Evolutionary conservation across 2,113 vertebrate species (phyloP).

Genomic region (Mustelus asterias): DNA sequence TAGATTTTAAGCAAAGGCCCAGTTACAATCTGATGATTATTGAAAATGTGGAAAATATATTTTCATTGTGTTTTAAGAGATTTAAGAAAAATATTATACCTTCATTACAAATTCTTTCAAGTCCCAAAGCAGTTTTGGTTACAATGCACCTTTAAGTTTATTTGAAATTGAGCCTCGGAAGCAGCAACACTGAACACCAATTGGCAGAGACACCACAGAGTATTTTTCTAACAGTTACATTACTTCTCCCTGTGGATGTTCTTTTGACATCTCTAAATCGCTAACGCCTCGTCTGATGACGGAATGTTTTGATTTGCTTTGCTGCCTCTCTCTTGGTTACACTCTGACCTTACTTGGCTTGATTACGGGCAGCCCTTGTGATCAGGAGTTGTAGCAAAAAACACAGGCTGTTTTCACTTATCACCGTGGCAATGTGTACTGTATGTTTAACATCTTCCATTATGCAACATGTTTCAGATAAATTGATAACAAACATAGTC

Average conservation of each 20-base stretch:
- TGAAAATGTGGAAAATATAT: neutral
- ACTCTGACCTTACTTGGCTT: neutral
- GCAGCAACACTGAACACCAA: neutral
- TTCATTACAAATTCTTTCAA: neutral
- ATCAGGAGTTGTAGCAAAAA: neutral
- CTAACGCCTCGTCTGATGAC: neutral
- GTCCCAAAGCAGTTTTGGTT: neutral
- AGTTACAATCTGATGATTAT: neutral
- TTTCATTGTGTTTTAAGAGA: neutral
- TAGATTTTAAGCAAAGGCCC: neutral
- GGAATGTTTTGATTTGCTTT: slow-evolving; percentile 20
- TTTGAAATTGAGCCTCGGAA: neutral
- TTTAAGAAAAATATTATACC: neutral
- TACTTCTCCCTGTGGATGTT: neutral
- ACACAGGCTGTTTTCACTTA: neutral
- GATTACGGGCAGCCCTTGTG: neutral
- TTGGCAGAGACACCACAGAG: neutral
- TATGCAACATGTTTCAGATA: neutral
- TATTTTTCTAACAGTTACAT: neutral
- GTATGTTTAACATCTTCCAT: neutral
- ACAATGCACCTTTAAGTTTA: neutral
- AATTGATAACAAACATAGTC: neutral
- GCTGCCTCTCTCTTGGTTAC: neutral
- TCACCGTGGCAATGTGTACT: neutral
- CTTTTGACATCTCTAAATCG: neutral